Conservation (phyloP, 2,888 invertebrate genomes). For the Minunthozetes semirufus region DNA sequence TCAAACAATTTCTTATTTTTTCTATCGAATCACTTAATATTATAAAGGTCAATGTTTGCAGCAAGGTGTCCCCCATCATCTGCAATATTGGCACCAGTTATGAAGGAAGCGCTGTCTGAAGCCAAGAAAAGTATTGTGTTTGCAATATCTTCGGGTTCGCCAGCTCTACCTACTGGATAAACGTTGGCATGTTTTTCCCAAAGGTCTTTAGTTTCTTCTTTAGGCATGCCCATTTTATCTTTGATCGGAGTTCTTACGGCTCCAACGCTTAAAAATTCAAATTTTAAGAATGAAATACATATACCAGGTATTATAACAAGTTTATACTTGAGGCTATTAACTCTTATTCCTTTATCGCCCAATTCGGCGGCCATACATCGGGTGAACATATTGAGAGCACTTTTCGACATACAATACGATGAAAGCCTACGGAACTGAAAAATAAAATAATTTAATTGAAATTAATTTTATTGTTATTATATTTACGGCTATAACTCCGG, state of each 20-base stretch:
- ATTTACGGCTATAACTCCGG: not conserved
- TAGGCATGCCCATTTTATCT: not conserved
- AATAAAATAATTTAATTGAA: not conserved
- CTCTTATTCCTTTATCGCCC: not conserved
- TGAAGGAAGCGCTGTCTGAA: conserved; percentile 73
- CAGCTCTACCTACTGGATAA: conserved; percentile 57
- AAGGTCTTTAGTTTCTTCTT: too few species aligned
- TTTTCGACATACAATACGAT: not conserved
- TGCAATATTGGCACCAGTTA: conserved; percentile 79
- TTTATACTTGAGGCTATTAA: not conserved
- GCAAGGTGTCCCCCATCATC: conserved; percentile 72
- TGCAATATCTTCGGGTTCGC: conserved; percentile 77
- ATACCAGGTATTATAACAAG: too few species aligned
- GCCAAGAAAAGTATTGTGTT: conserved; percentile 84
- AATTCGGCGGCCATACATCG: not conserved
- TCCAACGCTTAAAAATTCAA: not conserved
- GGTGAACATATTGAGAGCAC: not conserved
- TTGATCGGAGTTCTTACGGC: not conserved
- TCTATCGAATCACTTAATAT: too few species aligned
- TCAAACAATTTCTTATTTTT: too few species aligned
- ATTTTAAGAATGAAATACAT: too few species aligned
- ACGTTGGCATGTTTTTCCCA: not conserved
- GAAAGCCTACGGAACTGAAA: not conserved
- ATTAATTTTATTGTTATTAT: not conserved
- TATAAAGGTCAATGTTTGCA: too few species aligned